A percentile compares a stretch with the other conserved stretches of the same genome.
Evolutionary conservation across 2,797 vertebrate species (phyloP).

Genomic region (Adelosebastes latens): DNA sequence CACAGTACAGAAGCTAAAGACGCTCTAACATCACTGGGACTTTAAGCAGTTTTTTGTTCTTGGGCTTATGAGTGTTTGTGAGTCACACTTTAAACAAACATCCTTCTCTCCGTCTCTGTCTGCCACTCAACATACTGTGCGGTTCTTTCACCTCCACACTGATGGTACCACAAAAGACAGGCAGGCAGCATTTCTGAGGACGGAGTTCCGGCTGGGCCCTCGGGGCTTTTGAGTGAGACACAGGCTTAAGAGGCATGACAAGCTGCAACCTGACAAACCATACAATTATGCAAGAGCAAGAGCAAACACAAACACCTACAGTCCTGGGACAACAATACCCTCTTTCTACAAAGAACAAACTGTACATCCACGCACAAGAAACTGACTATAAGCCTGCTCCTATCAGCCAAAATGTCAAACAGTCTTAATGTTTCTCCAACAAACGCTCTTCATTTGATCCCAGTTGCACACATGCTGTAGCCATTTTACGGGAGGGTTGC

Average conservation of each 20-base stretch:
- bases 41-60: background rate
- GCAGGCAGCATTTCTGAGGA: slow-evolving; percentile 14
- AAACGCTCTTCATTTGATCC: background rate
- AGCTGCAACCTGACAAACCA: slow-evolving; percentile 64
- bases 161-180: background rate
- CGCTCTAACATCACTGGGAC: no score
- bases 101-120: background rate
- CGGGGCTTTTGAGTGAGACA: slow-evolving; percentile 31
- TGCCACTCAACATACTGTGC: background rate
- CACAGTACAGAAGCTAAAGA: no score
- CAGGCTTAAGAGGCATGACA: slow-evolving; percentile 28
- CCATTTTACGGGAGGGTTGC: background rate
- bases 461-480: background rate
- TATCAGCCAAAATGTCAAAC: background rate
- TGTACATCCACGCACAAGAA: slow-evolving; percentile 7
- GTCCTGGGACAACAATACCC: slow-evolving; percentile 24
- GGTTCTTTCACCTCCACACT: background rate
- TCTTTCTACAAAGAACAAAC: slow-evolving; percentile 34
- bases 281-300: slow-evolving; percentile 36
- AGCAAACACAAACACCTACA: slow-evolving; percentile 17
- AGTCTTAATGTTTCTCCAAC: background rate
- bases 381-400: background rate
- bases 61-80: background rate
- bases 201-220: slow-evolving; percentile 10
- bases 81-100: background rate